Evolutionary conservation across 1,140 invertebrate genomes (phyloP).

Genomic region (Venustaconcha ellipsiformis): DNA sequence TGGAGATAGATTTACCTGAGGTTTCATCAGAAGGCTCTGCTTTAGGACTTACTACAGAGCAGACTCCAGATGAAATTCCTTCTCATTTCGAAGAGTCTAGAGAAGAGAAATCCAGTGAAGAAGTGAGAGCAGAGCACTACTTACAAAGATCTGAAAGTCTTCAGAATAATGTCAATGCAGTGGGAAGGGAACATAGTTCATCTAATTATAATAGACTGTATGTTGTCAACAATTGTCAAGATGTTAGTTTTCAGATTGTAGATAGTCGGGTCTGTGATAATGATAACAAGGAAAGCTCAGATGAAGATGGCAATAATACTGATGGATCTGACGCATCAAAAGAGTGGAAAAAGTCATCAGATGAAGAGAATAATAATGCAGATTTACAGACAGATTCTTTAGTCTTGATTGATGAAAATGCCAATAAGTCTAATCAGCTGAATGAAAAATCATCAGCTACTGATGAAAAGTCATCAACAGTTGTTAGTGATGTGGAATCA

Average conservation of each 20-base stretch:
- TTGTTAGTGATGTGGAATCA: slow-evolving; percentile 12
- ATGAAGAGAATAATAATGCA: neutral
- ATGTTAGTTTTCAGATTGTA: neutral
- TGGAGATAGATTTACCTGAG: neutral
- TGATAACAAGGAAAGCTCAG: neutral
- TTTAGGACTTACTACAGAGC: neutral
- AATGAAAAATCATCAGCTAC: slow-evolving; percentile 18
- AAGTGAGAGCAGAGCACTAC: neutral
- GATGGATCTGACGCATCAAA: neutral
- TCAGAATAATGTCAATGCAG: no score
- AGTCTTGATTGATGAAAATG: no score
- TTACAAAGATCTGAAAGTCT: no score
- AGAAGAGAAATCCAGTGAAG: neutral
- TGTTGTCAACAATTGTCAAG: neutral
- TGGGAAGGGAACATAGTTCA: neutral
- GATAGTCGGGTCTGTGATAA: neutral
- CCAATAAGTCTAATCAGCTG: no score
- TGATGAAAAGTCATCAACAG: neutral
- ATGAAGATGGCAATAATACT: neutral
- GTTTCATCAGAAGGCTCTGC: no score
- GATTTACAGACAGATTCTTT: neutral
- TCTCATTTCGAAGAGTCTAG: neutral
- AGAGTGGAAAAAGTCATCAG: no score
- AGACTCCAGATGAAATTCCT: neutral
- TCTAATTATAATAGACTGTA: neutral